Evolutionary conservation across 2,113 vertebrate genomes (phyloP).

Genomic region (Eidolon helvum): DNA sequence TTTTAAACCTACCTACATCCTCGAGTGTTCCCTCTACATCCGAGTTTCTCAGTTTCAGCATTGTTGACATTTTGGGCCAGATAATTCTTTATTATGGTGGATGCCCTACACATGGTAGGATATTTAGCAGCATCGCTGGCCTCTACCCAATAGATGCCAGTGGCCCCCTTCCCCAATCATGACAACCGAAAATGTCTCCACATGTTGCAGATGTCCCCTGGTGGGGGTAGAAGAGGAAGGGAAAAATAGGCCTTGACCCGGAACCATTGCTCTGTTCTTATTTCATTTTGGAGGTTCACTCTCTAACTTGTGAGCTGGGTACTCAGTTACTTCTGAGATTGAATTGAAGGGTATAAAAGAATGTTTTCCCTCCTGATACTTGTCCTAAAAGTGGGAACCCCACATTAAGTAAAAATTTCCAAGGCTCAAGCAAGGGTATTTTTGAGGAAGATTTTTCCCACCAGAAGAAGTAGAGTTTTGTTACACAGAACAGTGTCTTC

Average conservation of each 20-base stretch:
- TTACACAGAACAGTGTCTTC: not conserved
- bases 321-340: slow-evolving; percentile 14
- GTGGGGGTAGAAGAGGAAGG: too few species aligned
- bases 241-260: not conserved
- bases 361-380: not conserved
- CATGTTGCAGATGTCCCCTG: not conserved
- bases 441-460: not conserved
- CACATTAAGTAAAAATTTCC: not conserved
- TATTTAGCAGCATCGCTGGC: not conserved
- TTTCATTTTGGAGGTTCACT: not conserved
- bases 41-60: not conserved
- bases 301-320: not conserved
- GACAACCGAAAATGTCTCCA: not conserved
- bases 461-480: not conserved
- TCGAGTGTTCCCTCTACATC: not conserved
- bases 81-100: not conserved
- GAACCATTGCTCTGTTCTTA: not conserved
- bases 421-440: not conserved
- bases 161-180: not conserved
- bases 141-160: not conserved
- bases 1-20: not conserved
- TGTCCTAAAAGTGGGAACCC: not conserved
- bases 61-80: not conserved
- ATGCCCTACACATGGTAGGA: not conserved
- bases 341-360: not conserved